Base-by-base conservation (phyloP, 2,113 vertebrate genomes). In the Neoarius graeffei region DNA sequence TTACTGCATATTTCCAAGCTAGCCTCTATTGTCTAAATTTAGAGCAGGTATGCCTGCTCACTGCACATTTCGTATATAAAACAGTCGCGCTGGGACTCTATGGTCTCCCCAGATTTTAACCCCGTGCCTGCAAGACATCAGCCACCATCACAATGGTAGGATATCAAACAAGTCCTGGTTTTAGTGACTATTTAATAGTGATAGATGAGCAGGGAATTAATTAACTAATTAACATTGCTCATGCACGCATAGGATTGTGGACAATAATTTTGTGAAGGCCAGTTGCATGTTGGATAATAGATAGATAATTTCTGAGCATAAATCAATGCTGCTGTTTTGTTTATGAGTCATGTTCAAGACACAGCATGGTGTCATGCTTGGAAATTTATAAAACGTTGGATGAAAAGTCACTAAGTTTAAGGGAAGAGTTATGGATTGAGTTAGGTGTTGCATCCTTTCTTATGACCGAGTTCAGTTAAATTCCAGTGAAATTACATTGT, bases 21-120 rank as follows among this genome's bases (percentile, higher is more conserved):
- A 74, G 30, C 9, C 84, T 84, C 91, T 54, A 23, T 90, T 90
- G 88, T 93, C 93, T 93, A 93, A 93, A 93, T 90, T 90, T 93
- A 94, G 93, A 88, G 64, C 90, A 91, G 91, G 84, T 92, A 85
- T 87, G 62, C 83, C 48, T 59, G 81, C 71, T 62, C 86, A 88
- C 81, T 1, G 67, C 56, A 50, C 48, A 76, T 82, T 86, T 83
- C 71, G 42, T 48, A 89, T 93, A 93, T 93, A 93, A 88, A 94
- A 92, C 85, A 66, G 7, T 66, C 35, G 69, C 62, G 66, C 77
- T 23, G n/a, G 20, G 74, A 85, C 20, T 80, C 74, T 64, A 89
- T 77, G 64, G 30, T 90, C 82, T 89, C 71, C 88, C 88, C 89
- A 85, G 81, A 83, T 54, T 62, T 60, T 84, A 19, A 57, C 79